Evolutionary conservation across 2,797 vertebrate species (phyloP).

Genomic region (Acrossocheilus wenchowensis): DNA sequence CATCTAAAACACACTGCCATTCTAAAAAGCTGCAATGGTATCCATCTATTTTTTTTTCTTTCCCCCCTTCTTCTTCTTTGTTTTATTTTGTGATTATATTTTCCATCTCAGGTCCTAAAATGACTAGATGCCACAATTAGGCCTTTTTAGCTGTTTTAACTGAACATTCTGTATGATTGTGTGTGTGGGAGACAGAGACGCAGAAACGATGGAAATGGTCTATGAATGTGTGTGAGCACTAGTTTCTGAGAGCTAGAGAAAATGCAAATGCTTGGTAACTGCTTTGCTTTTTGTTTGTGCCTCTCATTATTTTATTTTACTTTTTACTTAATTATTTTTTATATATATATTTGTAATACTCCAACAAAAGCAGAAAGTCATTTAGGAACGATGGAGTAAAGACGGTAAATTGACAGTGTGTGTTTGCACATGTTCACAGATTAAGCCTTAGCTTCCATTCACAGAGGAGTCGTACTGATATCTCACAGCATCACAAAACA

Average conservation of each 20-base stretch:
- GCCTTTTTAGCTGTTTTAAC: slow-evolving; percentile 5
- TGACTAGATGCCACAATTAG: not conserved
- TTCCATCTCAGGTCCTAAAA: slow-evolving; percentile 5
- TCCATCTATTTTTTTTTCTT: not conserved
- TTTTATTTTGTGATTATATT: not conserved
- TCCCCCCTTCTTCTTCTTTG: not conserved
- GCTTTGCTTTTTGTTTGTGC: slow-evolving; percentile 72
- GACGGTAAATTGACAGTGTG: not conserved
- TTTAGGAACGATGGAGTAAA: not conserved
- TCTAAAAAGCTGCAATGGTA: not conserved
- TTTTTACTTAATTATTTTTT: slow-evolving; percentile 63
- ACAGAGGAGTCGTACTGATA: slow-evolving; percentile 29
- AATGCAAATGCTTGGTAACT: slow-evolving; percentile 6
- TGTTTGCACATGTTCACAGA: slow-evolving; percentile 79
- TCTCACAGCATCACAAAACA: slow-evolving; percentile 27
- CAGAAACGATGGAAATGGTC: slow-evolving; percentile 18
- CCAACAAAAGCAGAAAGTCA: slow-evolving; percentile 29
- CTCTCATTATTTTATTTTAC: slow-evolving; percentile 70
- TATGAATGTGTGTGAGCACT: slow-evolving; percentile 37
- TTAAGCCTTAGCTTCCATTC: slow-evolving; percentile 77
- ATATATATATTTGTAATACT: slow-evolving; percentile 74
- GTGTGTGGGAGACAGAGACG: not conserved
- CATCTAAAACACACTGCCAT: not conserved
- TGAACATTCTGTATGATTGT: slow-evolving; percentile 28
- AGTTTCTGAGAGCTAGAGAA: slow-evolving; percentile 23